Base-by-base conservation (phyloP, 2,113 vertebrate species). In the Melanerpes aurifrons region DNA sequence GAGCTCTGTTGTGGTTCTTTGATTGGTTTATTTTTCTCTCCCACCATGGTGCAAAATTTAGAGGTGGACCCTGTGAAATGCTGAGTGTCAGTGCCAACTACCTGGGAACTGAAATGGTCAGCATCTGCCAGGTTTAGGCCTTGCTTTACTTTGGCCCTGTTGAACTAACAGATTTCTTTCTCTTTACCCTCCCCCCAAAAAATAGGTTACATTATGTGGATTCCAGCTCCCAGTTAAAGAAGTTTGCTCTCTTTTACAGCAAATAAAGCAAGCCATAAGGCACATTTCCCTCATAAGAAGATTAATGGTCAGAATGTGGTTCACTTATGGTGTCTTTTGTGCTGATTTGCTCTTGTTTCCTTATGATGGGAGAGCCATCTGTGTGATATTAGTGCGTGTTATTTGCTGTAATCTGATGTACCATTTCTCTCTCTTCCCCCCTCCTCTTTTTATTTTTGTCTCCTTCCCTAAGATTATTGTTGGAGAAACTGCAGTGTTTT, bases 401-500 rank as follows among this genome's bases (percentile, higher is more conserved):
- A 22, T 14, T 90, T 92, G 53, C 50, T 95, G 66, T 85, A 93
- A 90, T 95, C 93, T 97, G 92, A 98, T 81, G 37, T 81, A 45
- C 59, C 66, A 37, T 94, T 91, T 97, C 89, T 89, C 96, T 96
- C 7, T 75, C 92, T 40, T 11, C 48, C 19, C 10, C 20, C 20
- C 43, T 35, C 19, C 9, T 5, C 20, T 9, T 10, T 21, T 21
- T 48, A 25, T 57, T 96, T 97, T 92, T 96, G 71, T 92, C 96
- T 96, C 79, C 67, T 77, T 86, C 70, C 45, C 57, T 75, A 97
- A 99, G 99, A 99, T 99, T 96, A 99, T 98, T 70, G 95, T 99
- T 92, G 99, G 98, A 93, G 99, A 99, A 97, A 99, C 99, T 7
- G 99, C 98, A 87, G 98, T 99, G 94, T 99, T 99, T 98, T 98